These are phyloP conservation scores for Halcyon chelicuti DNA, from an alignment of 2,797 vertebrate genomes.

Conservation along the genomic window DNA sequence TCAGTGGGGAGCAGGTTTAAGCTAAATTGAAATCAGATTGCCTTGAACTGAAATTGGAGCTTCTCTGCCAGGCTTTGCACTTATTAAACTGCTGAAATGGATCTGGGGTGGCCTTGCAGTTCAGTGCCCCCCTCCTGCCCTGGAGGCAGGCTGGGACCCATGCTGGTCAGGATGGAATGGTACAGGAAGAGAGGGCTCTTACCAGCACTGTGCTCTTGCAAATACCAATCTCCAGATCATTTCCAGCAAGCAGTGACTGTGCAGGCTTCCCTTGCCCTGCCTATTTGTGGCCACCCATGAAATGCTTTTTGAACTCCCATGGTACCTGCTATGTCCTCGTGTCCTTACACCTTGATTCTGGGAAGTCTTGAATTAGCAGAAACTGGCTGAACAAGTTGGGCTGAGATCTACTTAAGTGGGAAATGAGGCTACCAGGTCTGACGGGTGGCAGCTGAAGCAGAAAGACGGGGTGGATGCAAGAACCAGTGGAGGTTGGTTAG, in stretches of 20 bases:
- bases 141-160: background rate
- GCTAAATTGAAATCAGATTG: slow-evolving; percentile 15
- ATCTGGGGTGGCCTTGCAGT: background rate
- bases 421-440: background rate
- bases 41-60: slow-evolving; percentile 23
- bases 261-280: background rate
- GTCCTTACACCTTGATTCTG: background rate
- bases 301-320: rapidly evolving
- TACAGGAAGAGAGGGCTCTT: background rate
- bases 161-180: background rate
- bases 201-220: background rate
- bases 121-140: background rate
- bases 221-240: background rate
- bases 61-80: background rate
- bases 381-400: background rate
- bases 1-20: slow-evolving; percentile 24
- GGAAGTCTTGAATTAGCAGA: background rate
- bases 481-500: background rate
- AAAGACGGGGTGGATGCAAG: background rate
- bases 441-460: background rate
- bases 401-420: background rate
- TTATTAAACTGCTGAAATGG: slow-evolving; percentile 43
- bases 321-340: background rate
- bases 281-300: rapidly evolving
- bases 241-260: background rate